phyloP scores from a whole-genome alignment of 1,140 invertebrate species.

The Conus ventricosus region DNA sequence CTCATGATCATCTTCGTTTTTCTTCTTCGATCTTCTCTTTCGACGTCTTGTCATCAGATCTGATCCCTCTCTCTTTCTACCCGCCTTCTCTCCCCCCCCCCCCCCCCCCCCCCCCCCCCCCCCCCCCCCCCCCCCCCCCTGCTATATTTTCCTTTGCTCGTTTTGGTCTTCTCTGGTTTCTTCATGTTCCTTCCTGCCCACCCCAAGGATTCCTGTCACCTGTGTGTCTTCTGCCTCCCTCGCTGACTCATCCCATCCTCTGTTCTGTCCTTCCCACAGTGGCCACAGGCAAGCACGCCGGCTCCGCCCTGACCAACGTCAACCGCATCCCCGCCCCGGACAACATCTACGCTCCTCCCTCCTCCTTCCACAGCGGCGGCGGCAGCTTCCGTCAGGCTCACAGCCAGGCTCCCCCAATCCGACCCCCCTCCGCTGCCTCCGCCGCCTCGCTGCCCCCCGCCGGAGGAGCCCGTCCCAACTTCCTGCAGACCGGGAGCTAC shows the following conservation, averaged over 20 bases:
- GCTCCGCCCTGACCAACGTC: not conserved
- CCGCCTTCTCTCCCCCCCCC: too few relatives aligned
- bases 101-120: too few relatives aligned
- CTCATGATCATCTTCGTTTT: too few relatives aligned
- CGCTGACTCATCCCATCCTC: not conserved
- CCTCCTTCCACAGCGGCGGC: not conserved
- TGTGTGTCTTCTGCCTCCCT: not conserved
- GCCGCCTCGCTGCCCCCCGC: not conserved
- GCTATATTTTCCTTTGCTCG: not conserved
- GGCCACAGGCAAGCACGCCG: not conserved
- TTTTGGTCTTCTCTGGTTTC: not conserved
- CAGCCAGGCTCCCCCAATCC: not conserved
- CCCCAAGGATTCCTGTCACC: not conserved
- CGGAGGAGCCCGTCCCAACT: not conserved
- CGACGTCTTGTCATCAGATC: too few relatives aligned
- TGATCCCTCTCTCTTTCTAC: too few relatives aligned
- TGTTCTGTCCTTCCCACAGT: not conserved
- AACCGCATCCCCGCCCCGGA: not conserved
- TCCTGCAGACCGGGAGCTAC: constrained; percentile 28
- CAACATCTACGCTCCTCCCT: constrained; percentile 8
- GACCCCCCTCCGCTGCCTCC: not conserved
- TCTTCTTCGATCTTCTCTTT: too few relatives aligned
- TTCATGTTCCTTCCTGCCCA: not conserved
- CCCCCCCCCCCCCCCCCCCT: too few relatives aligned
- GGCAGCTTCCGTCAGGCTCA: not conserved